These are phyloP conservation scores for Stegodyphus dumicola DNA, from an alignment of 1,140 invertebrate genomes.

Conservation along the genomic window DNA sequence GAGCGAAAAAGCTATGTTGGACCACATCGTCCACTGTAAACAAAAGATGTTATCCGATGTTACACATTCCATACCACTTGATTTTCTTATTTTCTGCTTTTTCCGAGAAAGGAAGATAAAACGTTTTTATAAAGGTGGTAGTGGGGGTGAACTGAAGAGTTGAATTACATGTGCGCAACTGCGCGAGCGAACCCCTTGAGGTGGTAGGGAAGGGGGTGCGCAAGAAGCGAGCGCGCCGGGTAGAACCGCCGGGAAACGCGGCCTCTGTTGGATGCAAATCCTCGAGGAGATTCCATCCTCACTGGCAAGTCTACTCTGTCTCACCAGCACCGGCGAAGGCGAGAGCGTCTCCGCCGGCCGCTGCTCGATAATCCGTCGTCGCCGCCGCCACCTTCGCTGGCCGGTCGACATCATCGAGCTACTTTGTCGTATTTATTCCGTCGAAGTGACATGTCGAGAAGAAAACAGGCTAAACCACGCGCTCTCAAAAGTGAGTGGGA, in stretches of 20 bases:
- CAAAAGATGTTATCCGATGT: no score
- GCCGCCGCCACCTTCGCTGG: background rate
- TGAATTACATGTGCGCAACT: slow-evolving; percentile 12
- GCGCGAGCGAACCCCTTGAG: background rate
- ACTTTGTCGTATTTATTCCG: background rate
- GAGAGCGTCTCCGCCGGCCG: no score
- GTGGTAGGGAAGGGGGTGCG: slow-evolving; percentile 17
- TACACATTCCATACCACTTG: no score
- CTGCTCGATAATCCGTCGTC: background rate
- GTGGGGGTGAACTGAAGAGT: background rate
- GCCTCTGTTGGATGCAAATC: background rate
- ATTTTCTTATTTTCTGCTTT: no score
- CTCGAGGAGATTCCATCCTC: background rate
- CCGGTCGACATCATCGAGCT: no score
- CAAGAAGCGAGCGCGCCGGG: slow-evolving; percentile 7
- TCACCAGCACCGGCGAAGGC: no score
- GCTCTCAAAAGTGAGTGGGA: slow-evolving; percentile 70
- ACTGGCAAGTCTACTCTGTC: no score
- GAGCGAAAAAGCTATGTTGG: no score
- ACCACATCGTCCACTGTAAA: no score
- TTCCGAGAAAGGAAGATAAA: no score
- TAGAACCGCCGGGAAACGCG: background rate
- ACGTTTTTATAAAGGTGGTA: no score
- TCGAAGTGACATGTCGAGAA: slow-evolving; percentile 68
- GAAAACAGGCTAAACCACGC: slow-evolving; percentile 72